These are phyloP conservation scores for Bombycilla garrulus DNA, from an alignment of 2,113 vertebrate species.

Conservation along the genomic window DNA sequence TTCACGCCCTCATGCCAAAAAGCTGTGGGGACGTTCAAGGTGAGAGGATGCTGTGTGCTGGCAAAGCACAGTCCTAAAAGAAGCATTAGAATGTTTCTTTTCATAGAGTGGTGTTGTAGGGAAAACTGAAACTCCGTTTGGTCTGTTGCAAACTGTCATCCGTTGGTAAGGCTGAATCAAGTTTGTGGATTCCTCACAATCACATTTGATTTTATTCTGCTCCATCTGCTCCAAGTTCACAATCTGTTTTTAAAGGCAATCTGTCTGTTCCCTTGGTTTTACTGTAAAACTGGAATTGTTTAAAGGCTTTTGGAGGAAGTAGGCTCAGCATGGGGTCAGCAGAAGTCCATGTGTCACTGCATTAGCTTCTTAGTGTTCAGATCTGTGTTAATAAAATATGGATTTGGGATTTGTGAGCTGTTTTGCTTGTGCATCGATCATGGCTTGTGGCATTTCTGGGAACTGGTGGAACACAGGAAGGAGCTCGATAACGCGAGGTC, in stretches of 20 bases:
- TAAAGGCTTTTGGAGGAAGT: background rate
- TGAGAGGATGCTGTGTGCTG: background rate
- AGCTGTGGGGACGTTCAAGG: background rate
- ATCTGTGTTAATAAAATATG: background rate
- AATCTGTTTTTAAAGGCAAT: background rate
- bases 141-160: background rate
- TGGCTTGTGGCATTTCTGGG: background rate
- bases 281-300: background rate
- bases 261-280: background rate
- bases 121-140: background rate
- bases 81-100: background rate
- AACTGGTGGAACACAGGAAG: background rate
- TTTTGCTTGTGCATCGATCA: background rate
- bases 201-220: background rate
- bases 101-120: background rate
- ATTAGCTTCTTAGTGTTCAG: background rate
- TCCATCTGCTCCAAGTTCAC: slow-evolving; percentile 2
- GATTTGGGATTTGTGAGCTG: background rate
- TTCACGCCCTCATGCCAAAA: accelerated
- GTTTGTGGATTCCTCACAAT: background rate
- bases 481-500: background rate
- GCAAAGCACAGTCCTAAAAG: background rate
- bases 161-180: background rate
- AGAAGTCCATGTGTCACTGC: background rate
- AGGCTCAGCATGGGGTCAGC: background rate